Percentiles rank a stretch among this genome's conserved stretches.
phyloP scores from a whole-genome alignment of 2,888 invertebrate genomes.

The Parnassius orleans region DNA sequence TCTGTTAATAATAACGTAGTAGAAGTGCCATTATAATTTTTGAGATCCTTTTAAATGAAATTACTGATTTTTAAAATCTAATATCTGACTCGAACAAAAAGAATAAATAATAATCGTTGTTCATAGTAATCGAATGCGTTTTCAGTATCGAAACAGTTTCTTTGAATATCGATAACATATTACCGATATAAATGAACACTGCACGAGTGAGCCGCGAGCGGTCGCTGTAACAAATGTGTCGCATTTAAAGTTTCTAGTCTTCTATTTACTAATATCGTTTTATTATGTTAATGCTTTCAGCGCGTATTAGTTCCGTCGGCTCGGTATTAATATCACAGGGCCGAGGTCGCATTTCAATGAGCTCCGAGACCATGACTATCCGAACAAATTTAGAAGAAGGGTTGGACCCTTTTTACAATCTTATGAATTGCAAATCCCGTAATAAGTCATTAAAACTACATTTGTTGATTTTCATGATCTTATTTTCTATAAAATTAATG shows the following conservation, averaged over 20 bases:
- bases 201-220: constrained; percentile 24
- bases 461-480: not conserved
- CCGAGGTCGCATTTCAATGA: constrained; percentile 51
- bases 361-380: constrained; percentile 21
- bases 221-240: constrained; percentile 28
- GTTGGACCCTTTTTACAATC: constrained; percentile 25
- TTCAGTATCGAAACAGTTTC: constrained; percentile 2
- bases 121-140: too few relatives aligned
- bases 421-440: constrained; percentile 16
- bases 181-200: constrained; percentile 11
- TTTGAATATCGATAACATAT: constrained; percentile 16
- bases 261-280: constrained; percentile 31
- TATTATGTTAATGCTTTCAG: constrained; percentile 40
- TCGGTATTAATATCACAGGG: constrained; percentile 37
- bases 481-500: not conserved
- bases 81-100: too few relatives aligned
- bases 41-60: too few relatives aligned
- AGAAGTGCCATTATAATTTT: too few relatives aligned
- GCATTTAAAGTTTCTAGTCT: constrained; percentile 28
- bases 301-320: constrained; percentile 38
- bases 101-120: too few relatives aligned
- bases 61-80: too few relatives aligned
- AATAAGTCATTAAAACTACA: not conserved
- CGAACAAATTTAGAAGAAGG: constrained; percentile 13
- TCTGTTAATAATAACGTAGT: too few relatives aligned